Evolutionary conservation across 2,797 vertebrate genomes (phyloP).

Genomic region (Hypotaenidia okinawae): DNA sequence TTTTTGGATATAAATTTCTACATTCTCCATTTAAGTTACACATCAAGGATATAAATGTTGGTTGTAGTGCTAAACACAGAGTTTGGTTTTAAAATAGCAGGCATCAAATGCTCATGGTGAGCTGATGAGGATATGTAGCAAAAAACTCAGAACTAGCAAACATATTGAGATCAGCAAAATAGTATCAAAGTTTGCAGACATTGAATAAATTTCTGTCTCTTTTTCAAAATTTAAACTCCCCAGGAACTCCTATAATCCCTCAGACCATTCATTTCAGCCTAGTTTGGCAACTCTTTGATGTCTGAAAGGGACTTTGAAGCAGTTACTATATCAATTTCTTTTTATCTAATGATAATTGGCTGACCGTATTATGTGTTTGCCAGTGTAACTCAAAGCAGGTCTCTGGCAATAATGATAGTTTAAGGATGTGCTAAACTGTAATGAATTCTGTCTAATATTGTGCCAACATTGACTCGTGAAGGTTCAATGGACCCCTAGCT

Average conservation of each 20-base stretch:
- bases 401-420: background rate
- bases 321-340: background rate
- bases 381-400: background rate
- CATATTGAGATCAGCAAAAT: background rate
- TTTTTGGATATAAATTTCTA: background rate
- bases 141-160: background rate
- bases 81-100: background rate
- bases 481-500: background rate
- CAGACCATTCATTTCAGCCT: background rate
- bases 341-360: background rate
- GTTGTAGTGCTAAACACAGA: background rate
- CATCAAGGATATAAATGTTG: background rate
- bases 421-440: background rate
- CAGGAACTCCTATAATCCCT: background rate
- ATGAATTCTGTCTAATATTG: background rate
- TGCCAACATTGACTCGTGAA: background rate
- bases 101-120: background rate
- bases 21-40: background rate
- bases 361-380: background rate
- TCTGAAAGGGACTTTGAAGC: background rate
- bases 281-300: background rate
- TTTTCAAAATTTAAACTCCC: background rate
- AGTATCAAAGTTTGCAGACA: background rate
- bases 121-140: background rate
- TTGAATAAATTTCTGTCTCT: background rate